Conservation (phyloP, 2,113 vertebrate genomes). For the Myocastor coypus region DNA sequence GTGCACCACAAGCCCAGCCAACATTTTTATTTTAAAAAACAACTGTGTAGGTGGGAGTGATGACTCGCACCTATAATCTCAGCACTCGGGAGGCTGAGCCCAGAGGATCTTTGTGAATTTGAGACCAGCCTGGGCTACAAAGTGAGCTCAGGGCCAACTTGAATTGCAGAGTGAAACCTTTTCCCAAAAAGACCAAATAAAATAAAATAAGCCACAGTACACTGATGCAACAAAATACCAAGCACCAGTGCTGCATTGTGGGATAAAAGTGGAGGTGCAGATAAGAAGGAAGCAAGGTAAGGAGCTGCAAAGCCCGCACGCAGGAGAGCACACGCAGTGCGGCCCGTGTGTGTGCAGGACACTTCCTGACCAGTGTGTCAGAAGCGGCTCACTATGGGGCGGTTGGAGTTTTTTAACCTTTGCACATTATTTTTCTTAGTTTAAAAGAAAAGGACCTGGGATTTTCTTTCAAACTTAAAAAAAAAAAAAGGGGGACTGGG, state of each 20-base stretch:
- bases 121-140: too few relatives aligned
- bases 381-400: neutral
- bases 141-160: too few relatives aligned
- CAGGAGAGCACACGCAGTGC: neutral
- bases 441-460: neutral
- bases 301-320: neutral
- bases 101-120: too few relatives aligned
- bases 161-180: too few relatives aligned
- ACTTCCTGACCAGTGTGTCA: neutral
- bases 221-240: neutral
- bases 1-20: too few relatives aligned
- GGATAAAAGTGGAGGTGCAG: neutral
- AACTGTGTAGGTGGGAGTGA: too few relatives aligned
- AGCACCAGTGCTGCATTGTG: neutral
- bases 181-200: too few relatives aligned
- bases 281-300: neutral
- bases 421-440: neutral
- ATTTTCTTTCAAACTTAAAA: neutral
- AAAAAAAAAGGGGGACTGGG: too few relatives aligned
- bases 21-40: neutral
- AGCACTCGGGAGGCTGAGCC: too few relatives aligned
- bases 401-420: neutral
- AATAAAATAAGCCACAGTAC: neutral
- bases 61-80: too few relatives aligned
- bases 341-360: neutral